These are phyloP conservation scores for Cynoglossus semilaevis DNA, from an alignment of 2,113 vertebrate species.

Conservation along the genomic window DNA sequence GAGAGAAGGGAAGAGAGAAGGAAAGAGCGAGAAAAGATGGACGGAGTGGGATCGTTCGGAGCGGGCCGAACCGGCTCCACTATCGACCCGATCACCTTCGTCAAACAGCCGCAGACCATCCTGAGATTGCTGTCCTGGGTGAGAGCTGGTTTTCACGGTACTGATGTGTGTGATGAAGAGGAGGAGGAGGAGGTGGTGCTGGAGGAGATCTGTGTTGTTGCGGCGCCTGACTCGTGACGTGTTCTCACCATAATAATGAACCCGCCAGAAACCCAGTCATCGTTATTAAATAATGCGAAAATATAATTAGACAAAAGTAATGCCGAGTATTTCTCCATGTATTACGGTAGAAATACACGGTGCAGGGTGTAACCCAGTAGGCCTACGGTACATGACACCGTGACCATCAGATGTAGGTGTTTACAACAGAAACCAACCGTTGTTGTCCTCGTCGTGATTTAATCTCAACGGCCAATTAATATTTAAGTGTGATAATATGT, in stretches of 20 bases:
- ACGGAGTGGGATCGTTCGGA: conserved; percentile 90
- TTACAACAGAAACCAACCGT: background rate
- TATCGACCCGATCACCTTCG: conserved; percentile 85
- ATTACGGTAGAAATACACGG: conserved; percentile 1
- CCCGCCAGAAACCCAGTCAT: conserved; percentile 10
- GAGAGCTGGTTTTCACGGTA: conserved; percentile 60
- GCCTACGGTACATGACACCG: background rate
- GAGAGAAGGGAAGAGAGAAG: conserved; percentile 15
- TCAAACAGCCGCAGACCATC: conserved; percentile 89
- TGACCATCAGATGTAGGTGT: background rate
- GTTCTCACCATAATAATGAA: conserved; percentile 32
- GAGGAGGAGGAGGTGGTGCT: background rate
- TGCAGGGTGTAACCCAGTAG: background rate
- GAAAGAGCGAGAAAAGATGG: conserved; percentile 77
- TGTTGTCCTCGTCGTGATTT: too few species aligned
- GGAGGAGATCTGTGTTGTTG: conserved; percentile 42
- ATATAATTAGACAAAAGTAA: background rate
- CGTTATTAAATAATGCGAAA: conserved; percentile 9
- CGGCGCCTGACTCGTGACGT: conserved; percentile 51
- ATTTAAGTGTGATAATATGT: too few species aligned
- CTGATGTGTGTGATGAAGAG: conserved; percentile 1
- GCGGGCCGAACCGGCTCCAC: conserved; percentile 85
- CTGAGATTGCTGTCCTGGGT: conserved; percentile 88
- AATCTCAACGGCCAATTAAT: too few species aligned
- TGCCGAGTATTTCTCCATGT: background rate